phyloP scores from a whole-genome alignment of 2,888 invertebrate genomes.

The Blastobasis adustella region DNA sequence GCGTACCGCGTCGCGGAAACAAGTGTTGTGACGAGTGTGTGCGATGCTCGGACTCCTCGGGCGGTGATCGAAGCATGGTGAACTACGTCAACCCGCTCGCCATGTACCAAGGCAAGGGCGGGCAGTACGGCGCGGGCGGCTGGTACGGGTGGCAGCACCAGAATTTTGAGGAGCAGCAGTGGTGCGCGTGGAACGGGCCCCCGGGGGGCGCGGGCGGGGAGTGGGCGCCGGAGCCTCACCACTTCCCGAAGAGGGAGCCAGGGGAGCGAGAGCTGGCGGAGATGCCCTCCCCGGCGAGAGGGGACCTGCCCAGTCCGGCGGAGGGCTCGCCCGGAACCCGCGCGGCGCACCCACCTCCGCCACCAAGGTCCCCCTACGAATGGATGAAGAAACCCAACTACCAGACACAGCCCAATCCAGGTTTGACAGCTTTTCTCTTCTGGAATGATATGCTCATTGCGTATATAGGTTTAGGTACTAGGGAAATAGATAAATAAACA shows the following conservation, averaged over 20 bases:
- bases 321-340: constrained; percentile 68
- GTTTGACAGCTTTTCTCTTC: constrained; percentile 46
- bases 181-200: constrained; percentile 68
- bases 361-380: constrained; percentile 87
- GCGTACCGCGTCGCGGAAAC: constrained; percentile 39
- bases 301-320: constrained; percentile 73
- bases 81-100: constrained; percentile 82
- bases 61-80: constrained; percentile 78
- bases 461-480: too few relatives aligned
- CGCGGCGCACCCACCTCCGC: constrained; percentile 76
- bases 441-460: too few relatives aligned
- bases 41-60: constrained; percentile 68
- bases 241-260: constrained; percentile 61
- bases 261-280: constrained; percentile 59
- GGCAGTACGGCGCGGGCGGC: constrained; percentile 60
- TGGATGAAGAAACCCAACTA: constrained; percentile 95
- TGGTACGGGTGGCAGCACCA: constrained; percentile 71
- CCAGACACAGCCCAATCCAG: constrained; percentile 89
- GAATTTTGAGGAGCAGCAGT: constrained; percentile 75
- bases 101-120: constrained; percentile 80
- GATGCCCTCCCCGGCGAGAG: constrained; percentile 65
- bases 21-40: constrained; percentile 64
- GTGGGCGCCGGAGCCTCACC: constrained; percentile 68
- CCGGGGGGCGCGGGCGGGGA: constrained; percentile 64
- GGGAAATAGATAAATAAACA: too few relatives aligned